Percentiles rank a stretch among this genome's conserved stretches.
phyloP scores from a whole-genome alignment of 2,113 vertebrate genomes.

The Hemiscyllium ocellatum region DNA sequence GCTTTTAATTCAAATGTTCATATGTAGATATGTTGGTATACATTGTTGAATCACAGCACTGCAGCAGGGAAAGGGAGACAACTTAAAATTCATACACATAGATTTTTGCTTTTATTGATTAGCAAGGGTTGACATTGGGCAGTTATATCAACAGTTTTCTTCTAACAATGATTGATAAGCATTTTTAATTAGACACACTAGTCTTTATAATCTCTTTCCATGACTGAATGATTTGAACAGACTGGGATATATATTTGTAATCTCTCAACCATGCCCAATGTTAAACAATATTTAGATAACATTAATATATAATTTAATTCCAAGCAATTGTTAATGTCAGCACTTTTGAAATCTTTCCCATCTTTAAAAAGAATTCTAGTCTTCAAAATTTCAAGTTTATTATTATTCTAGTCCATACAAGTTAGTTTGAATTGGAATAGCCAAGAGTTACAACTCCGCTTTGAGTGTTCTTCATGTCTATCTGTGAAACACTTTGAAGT shows the following conservation, averaged over 20 bases:
- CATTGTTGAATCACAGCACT: not conserved
- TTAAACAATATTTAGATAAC: not conserved
- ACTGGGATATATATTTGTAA: not conserved
- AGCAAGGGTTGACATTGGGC: not conserved
- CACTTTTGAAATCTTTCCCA: not conserved
- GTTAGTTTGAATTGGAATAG: not conserved
- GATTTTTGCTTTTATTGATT: not conserved
- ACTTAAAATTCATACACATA: not conserved
- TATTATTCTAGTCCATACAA: not conserved
- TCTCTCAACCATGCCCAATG: not conserved
- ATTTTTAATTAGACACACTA: not conserved
- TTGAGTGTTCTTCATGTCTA: not conserved
- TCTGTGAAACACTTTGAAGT: not conserved
- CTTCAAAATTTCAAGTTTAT: not conserved
- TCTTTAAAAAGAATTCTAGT: not conserved
- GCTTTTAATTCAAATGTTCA: no score
- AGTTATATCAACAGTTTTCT: not conserved
- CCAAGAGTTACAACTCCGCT: not conserved
- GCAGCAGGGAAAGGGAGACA: not conserved
- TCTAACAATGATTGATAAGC: not conserved
- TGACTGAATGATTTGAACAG: not conserved
- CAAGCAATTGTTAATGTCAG: not conserved
- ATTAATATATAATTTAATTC: not conserved
- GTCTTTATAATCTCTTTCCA: not conserved
- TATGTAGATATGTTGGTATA: not conserved